These are phyloP conservation scores for Teleogryllus occipitalis DNA, from an alignment of 1,140 invertebrate species.

Conservation along the genomic window DNA sequence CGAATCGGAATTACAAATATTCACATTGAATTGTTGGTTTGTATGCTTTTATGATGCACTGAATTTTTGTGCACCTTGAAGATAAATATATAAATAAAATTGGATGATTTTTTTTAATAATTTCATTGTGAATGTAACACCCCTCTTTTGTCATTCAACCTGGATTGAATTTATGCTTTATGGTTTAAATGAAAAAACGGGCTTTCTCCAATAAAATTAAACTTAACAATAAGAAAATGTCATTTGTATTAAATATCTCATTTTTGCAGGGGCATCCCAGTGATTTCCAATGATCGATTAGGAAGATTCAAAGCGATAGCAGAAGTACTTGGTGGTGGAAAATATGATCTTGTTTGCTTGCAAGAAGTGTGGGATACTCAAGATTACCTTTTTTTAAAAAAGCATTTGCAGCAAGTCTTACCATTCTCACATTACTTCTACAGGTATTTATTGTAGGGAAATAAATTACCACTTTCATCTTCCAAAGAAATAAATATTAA, in stretches of 20 bases:
- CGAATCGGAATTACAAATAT: background rate
- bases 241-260: background rate
- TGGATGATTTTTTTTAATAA: background rate
- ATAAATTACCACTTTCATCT: background rate
- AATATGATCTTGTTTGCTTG: slow-evolving; percentile 82
- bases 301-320: slow-evolving; percentile 73
- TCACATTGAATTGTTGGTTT: slow-evolving; percentile 14
- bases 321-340: slow-evolving; percentile 52
- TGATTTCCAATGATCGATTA: slow-evolving; percentile 64
- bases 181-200: too few relatives aligned
- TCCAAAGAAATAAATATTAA: background rate
- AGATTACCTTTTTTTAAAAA: slow-evolving; percentile 65
- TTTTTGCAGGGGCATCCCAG: slow-evolving; percentile 68
- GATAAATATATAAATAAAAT: background rate
- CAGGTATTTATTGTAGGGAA: slow-evolving; percentile 48
- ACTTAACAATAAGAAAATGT: background rate
- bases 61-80: slow-evolving; percentile 1
- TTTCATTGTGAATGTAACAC: too few relatives aligned
- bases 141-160: too few relatives aligned
- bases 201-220: slow-evolving; percentile 17
- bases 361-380: slow-evolving; percentile 84
- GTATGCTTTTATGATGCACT: background rate
- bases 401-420: slow-evolving; percentile 49
- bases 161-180: too few relatives aligned
- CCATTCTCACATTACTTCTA: slow-evolving; percentile 89